Evolutionary conservation across 2,888 invertebrate genomes (phyloP).

Genomic region (Apeira syringaria): DNA sequence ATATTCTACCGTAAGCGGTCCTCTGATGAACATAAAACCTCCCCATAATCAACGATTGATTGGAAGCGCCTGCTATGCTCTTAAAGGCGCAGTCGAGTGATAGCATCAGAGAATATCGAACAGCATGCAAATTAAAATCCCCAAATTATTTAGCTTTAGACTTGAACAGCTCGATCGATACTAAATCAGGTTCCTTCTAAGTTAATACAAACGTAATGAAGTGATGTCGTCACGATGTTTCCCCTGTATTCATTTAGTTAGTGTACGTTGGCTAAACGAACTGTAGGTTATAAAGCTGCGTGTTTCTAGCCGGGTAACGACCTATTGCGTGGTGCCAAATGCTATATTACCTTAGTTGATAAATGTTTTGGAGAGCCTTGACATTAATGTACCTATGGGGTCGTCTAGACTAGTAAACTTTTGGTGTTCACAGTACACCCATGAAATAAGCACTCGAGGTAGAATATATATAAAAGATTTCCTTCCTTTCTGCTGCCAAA

Average conservation of each 20-base stretch:
- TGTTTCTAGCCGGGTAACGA: slow-evolving; percentile 12
- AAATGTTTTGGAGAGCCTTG: slow-evolving; percentile 4
- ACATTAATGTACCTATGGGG: slow-evolving; percentile 6
- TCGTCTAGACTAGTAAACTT: slow-evolving; percentile 12
- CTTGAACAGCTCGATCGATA: not conserved
- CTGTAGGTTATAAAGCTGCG: slow-evolving; percentile 5
- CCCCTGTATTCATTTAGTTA: slow-evolving; percentile 3
- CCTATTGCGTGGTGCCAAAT: slow-evolving; percentile 20
- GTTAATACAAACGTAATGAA: slow-evolving; percentile 5
- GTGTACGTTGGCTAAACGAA: not conserved
- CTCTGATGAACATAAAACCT: no score
- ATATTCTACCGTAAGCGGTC: no score
- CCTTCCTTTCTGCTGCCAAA: no score
- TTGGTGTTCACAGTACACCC: no score
- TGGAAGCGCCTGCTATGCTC: no score
- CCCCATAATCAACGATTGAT: no score
- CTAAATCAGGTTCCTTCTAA: slow-evolving; percentile 9
- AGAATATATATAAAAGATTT: no score
- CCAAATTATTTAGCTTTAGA: no score
- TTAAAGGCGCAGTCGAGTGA: no score
- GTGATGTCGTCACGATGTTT: slow-evolving; percentile 3
- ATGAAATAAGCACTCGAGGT: no score
- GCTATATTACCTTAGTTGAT: slow-evolving; percentile 6
- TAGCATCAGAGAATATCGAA: no score
- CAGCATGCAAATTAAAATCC: no score